Conservation (phyloP, 1,140 invertebrate species). For the Pomacea maculata region DNA sequence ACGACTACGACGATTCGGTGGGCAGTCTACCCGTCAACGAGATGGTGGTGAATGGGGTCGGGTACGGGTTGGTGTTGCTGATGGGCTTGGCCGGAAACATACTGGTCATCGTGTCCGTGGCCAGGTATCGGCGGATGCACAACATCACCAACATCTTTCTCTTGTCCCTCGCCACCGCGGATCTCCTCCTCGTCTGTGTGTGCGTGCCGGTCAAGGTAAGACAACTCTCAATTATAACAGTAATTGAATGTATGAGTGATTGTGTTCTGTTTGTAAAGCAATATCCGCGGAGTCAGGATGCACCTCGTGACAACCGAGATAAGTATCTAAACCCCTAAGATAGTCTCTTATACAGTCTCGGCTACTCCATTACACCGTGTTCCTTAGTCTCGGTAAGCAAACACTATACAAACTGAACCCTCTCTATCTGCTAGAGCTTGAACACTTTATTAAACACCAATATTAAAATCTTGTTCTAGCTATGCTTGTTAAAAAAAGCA, state of each 20-base stretch:
- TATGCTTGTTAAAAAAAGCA: too few species aligned
- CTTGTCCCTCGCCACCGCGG: constrained; percentile 74
- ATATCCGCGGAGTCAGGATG: too few species aligned
- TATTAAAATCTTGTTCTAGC: too few species aligned
- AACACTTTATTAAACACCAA: too few species aligned
- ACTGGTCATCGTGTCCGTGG: constrained; percentile 71
- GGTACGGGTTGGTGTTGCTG: constrained; percentile 73
- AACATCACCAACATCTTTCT: constrained; percentile 79
- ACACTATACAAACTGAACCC: too few species aligned
- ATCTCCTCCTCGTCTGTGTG: constrained; percentile 76
- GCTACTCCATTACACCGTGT: too few species aligned
- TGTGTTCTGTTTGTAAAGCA: not conserved
- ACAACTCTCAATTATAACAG: not conserved
- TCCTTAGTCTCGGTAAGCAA: too few species aligned
- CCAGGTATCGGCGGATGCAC: constrained; percentile 68
- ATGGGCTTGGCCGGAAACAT: constrained; percentile 73
- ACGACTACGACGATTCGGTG: constrained; percentile 44
- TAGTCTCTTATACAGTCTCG: too few species aligned
- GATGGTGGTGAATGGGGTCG: constrained; percentile 71
- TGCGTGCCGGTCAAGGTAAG: constrained; percentile 81
- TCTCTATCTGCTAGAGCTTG: too few species aligned
- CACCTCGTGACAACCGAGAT: too few species aligned
- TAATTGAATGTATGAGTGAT: too few species aligned
- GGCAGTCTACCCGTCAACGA: constrained; percentile 60
- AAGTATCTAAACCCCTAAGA: too few species aligned